Evolutionary conservation across 2,888 invertebrate genomes (phyloP).

Genomic region (Cerastoderma edule): DNA sequence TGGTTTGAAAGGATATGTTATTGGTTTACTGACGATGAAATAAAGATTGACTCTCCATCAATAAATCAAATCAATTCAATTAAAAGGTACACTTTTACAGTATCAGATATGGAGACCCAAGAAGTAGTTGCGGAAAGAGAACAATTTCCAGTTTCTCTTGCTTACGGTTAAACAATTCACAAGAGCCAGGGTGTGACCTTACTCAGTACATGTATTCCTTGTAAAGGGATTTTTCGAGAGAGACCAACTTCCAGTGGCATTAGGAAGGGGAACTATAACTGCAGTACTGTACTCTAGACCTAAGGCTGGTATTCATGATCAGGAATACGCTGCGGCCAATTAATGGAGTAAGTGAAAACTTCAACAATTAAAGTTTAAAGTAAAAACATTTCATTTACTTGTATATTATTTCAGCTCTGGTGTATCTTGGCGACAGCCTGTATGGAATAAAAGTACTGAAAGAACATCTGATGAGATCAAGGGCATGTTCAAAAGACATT

Average conservation of each 20-base stretch:
- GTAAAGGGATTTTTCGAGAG: constrained; percentile 33
- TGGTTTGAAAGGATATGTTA: constrained; percentile 32
- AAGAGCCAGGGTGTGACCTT: constrained; percentile 46
- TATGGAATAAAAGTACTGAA: too few species aligned
- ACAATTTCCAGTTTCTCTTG: constrained; percentile 37
- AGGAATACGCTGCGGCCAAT: too few species aligned
- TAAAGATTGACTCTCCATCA: not conserved
- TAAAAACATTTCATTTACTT: too few species aligned
- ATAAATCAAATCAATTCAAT: constrained; percentile 11
- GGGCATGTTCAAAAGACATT: too few species aligned
- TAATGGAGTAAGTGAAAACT: too few species aligned
- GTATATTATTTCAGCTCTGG: too few species aligned
- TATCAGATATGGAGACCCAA: constrained; percentile 22
- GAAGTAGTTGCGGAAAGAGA: constrained; percentile 34
- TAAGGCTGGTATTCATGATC: too few species aligned
- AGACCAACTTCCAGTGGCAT: constrained; percentile 40
- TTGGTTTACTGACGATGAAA: constrained; percentile 10
- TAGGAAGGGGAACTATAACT: constrained; percentile 28
- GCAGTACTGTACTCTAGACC: too few species aligned
- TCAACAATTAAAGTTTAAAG: too few species aligned
- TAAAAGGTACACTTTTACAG: constrained; percentile 25
- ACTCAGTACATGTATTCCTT: constrained; percentile 29
- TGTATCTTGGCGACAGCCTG: too few species aligned
- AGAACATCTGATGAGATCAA: too few species aligned
- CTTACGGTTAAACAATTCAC: constrained; percentile 42